Base-by-base conservation (phyloP, 2,888 invertebrate species). In the Notodonta dromedarius region DNA sequence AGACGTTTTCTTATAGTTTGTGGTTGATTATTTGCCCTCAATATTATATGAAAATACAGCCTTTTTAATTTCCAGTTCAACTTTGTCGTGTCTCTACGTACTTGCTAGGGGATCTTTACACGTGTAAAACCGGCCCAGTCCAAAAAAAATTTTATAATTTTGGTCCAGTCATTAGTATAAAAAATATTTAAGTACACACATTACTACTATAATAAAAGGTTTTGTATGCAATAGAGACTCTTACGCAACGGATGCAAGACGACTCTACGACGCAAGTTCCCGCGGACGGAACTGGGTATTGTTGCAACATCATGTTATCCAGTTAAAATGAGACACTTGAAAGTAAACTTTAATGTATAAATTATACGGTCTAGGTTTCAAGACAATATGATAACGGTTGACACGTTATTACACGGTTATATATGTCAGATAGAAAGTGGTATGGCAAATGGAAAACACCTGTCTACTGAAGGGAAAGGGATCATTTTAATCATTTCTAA, bases 201-300 rank as follows among this genome's bases (percentile, higher is more conserved):
- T 9, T 40, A 40, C 1, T 4, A 44, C 12, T 5, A 44, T 44
- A 44, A 11, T 5, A 44, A 5, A 44, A 5, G 11, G 9, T 12
- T 44, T 12, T 14, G 5, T 50, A 16, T 4, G 16, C 52, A 32
- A 12, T 52, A 52, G 66, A 74, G 67, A 63, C 61, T 59, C 70
- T 87, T 85, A 75, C 66, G 79, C 74, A 86, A 86, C 76, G 74
- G 77, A 80, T 77, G 74, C 70, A 63, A 77, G 71, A 68, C 67
- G 62, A 50, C 16, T 11, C 4, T n/a, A n/a, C 7, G 5, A 66
- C 63, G 68, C 69, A 54, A 69, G 80, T 83, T 84, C 82, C 78
- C 78, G 80, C 82, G 81, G 80, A 81, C 80, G 78, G 80, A 77
- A 77, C 74, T 67, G 62, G 64, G 13, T 4, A 42, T 42, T 42